These are phyloP conservation scores for Pseudomugil gertrudae DNA, from an alignment of 2,797 vertebrate genomes.

Conservation along the genomic window DNA sequence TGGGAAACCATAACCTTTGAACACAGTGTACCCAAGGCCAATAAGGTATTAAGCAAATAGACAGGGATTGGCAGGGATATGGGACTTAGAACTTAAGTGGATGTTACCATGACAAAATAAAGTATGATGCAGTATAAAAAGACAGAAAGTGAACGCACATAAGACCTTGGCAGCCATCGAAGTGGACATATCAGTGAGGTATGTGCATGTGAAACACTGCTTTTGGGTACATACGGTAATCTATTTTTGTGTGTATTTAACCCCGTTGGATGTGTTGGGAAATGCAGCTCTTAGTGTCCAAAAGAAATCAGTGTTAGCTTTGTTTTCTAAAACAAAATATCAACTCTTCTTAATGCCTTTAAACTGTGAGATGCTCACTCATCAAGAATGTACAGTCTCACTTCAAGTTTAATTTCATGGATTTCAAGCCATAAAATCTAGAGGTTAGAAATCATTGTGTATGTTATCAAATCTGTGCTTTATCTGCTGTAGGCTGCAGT, in stretches of 20 bases:
- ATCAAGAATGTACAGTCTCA: not conserved
- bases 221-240: conserved; percentile 10
- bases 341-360: not conserved
- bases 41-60: conserved; percentile 42
- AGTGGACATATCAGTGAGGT: conserved; percentile 55
- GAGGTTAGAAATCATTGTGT: not conserved
- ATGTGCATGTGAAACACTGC: conserved; percentile 18
- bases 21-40: conserved; percentile 40
- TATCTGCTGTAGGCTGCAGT: conserved; percentile 38
- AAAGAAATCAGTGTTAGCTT: not conserved
- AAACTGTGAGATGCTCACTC: not conserved
- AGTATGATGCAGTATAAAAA: conserved; percentile 57
- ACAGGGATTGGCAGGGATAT: conserved; percentile 42
- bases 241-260: conserved; percentile 7
- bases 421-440: not conserved
- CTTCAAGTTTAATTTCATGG: not conserved
- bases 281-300: not conserved
- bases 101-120: conserved; percentile 44
- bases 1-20: conserved; percentile 48
- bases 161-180: conserved; percentile 30
- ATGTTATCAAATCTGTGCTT: conserved; percentile 30
- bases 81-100: conserved; percentile 28
- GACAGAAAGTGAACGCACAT: conserved; percentile 17
- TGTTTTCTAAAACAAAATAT: not conserved
- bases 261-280: not conserved